Evolutionary conservation across 2,797 vertebrate genomes (phyloP), one percentile per base, ranked within the genome.

Genomic region (Notolepis coatsorum): DNA sequence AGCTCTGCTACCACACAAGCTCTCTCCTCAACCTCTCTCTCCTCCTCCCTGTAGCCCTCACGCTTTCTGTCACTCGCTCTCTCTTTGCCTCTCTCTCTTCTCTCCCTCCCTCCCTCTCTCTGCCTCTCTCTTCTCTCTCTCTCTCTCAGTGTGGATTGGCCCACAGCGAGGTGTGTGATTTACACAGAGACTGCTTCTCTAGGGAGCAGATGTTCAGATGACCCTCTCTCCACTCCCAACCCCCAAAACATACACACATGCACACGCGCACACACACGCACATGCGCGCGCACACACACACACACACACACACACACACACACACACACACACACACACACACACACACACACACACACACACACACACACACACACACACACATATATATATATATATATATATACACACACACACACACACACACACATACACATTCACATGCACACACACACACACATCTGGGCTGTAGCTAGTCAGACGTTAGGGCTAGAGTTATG

Each of bases 201-300:
- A 70, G 65, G 49, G 56, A 85, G 80, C 88, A 90, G 79, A 89
- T 86, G 87, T 84, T 85, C 82, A 77, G 56, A 58, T 84, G 57
- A 77, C 72, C 65, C 64, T 55, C 39, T 5, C 28, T 21, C n/a
- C 35, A 12, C 13, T 23, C 7, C 8, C 9, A 4, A 13, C 15
- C 13, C 27, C 4, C 25, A 35, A 54, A 33, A 49, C 39, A 43
- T 65, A 52, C 59, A 61, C 61, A 52, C 42, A 56, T 48, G 53
- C 61, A 35, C 35, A 10, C 31, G 68, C 41, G 58, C 37, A 46
- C 47, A 53, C 28, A 75, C 18, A 54, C 27, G 50, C 49, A 57
- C n/a, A 30, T 45, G 27, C 8, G 18, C 27, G 17, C 41, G 28
- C 30, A 25, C 15, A 18, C 42, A 17, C 8, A 39, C 23, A 10